phyloP scores from a whole-genome alignment of 2,797 vertebrate genomes.

The Phoebastria nigripes region DNA sequence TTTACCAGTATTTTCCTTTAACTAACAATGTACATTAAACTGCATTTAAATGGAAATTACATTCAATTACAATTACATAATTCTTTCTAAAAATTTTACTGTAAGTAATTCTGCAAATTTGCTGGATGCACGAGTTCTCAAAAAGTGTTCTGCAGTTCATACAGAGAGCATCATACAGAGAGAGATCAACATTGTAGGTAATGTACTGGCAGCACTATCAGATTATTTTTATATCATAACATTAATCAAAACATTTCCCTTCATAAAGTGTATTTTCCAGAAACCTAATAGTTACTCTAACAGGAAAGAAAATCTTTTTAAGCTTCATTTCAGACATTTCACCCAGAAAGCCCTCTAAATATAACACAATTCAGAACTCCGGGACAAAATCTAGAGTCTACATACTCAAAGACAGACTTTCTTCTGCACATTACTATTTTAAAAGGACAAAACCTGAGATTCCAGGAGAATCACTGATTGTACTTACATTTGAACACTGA shows the following conservation, averaged over 20 bases:
- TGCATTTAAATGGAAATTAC: background rate
- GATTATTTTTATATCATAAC: background rate
- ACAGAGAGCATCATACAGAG: background rate
- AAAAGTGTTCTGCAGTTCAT: background rate
- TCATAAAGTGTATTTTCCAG: background rate
- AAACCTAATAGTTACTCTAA: background rate
- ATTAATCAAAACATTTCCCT: background rate
- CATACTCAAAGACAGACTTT: background rate
- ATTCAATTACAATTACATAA: background rate
- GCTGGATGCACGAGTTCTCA: background rate
- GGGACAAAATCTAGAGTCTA: background rate
- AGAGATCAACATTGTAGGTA: background rate
- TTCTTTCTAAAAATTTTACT: background rate
- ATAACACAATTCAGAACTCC: background rate
- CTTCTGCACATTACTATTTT: background rate
- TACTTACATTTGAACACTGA: slow-evolving; percentile 73
- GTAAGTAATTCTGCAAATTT: background rate
- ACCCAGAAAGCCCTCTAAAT: background rate
- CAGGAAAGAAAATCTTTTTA: background rate
- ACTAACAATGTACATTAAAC: background rate
- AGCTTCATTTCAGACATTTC: background rate
- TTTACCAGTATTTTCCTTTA: background rate
- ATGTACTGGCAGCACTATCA: background rate
- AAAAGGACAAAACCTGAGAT: background rate
- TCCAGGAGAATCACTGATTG: background rate